Conservation (phyloP, 2,797 vertebrate species). For the Stomatorhinus walkeri region DNA sequence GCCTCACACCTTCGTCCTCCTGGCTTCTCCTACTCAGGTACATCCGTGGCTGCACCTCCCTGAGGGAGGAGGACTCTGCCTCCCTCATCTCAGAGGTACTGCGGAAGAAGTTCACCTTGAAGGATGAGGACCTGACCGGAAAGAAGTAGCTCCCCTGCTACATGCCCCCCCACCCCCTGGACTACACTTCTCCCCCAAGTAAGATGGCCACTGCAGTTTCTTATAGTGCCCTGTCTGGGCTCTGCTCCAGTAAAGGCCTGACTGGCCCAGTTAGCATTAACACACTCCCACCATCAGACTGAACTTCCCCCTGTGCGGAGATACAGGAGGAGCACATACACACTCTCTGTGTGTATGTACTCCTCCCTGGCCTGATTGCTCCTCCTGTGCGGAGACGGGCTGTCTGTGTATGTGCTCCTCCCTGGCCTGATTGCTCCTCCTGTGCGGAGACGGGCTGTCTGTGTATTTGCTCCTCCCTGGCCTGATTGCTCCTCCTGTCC, state of each 20-base stretch:
- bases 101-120: slow-evolving; percentile 87
- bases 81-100: slow-evolving; percentile 87
- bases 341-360: no score
- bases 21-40: slow-evolving; percentile 50
- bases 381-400: neutral
- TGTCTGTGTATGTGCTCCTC: no score
- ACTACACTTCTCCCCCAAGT: slow-evolving; percentile 47
- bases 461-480: no score
- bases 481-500: neutral
- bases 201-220: slow-evolving; percentile 35
- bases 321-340: no score
- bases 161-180: slow-evolving; percentile 21
- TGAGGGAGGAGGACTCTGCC: slow-evolving; percentile 87
- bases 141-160: slow-evolving; percentile 52
- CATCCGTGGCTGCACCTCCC: slow-evolving; percentile 72
- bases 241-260: neutral
- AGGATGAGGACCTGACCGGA: slow-evolving; percentile 71
- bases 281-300: neutral
- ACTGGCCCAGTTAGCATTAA: neutral
- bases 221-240: neutral
- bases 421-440: no score
- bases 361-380: no score
- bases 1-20: neutral
- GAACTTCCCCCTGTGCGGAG: neutral
- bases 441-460: no score